These are phyloP conservation scores for Eurois occulta DNA, from an alignment of 2,888 invertebrate species.

Conservation along the genomic window DNA sequence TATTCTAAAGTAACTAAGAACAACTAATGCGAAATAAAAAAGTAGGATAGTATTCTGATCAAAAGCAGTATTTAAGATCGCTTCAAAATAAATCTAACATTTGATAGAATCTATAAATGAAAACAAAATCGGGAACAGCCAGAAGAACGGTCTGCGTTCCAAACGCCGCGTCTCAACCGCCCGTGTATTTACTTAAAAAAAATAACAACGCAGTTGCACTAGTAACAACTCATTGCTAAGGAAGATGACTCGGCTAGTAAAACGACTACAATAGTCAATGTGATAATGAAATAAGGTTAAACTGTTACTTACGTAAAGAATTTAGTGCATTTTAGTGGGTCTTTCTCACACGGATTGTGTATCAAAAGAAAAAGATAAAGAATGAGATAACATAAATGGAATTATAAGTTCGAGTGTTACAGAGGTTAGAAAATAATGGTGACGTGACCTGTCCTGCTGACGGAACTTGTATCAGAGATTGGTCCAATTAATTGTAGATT, in stretches of 20 bases:
- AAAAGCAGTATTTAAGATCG: not conserved
- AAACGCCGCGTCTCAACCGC: constrained; percentile 19
- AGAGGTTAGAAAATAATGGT: not conserved
- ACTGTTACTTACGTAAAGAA: constrained; percentile 48
- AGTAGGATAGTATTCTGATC: not conserved
- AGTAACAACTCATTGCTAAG: constrained; percentile 19
- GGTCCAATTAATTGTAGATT: not conserved
- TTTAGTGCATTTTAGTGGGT: constrained; percentile 16
- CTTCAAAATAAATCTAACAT: not conserved
- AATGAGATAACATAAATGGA: constrained; percentile 3
- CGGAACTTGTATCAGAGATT: not conserved
- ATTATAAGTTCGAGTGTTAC: not conserved
- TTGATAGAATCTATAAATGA: not conserved
- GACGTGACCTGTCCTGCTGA: not conserved
- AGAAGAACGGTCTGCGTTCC: constrained; percentile 1
- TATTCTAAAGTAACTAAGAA: not conserved
- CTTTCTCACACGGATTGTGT: constrained; percentile 29
- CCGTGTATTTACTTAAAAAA: constrained; percentile 13
- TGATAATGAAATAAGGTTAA: constrained; percentile 45
- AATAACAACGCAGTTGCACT: constrained; percentile 9
- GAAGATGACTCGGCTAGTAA: constrained; percentile 38
- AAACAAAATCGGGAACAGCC: not conserved
- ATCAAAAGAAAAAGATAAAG: constrained; percentile 13
- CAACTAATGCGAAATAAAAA: not conserved
- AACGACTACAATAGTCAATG: constrained; percentile 31